A percentile compares a stretch with the other conserved stretches of the same genome.
Conservation (phyloP, 2,797 vertebrate species). For the Forpus xanthops region DNA sequence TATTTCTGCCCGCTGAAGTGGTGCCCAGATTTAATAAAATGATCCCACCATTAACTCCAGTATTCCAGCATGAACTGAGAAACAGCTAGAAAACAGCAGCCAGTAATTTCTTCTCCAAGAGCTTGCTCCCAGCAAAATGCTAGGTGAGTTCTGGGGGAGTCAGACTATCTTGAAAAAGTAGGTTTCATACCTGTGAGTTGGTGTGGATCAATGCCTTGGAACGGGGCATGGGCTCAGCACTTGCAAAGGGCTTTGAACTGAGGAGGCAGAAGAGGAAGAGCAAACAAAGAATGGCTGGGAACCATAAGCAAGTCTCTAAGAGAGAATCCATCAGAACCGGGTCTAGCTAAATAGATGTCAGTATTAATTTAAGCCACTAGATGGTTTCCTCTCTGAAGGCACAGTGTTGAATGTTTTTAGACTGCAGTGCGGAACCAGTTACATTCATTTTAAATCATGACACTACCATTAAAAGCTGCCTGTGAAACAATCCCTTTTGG, state of each 20-base stretch:
- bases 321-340: not conserved
- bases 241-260: not conserved
- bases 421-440: not conserved
- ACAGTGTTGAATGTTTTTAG: not conserved
- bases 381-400: not conserved
- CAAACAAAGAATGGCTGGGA: fast-evolving
- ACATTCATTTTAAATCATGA: not conserved
- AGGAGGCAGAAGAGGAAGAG: not conserved
- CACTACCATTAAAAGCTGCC: fast-evolving
- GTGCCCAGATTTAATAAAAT: not conserved
- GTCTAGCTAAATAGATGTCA: not conserved
- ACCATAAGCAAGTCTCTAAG: not conserved
- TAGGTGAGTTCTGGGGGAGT: not conserved
- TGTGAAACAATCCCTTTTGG: not conserved
- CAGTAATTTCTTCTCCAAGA: not conserved
- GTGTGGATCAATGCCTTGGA: too few relatives aligned
- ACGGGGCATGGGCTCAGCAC: fast-evolving
- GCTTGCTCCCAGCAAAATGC: not conserved
- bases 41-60: not conserved
- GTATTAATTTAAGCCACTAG: not conserved
- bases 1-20: not conserved
- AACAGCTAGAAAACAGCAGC: not conserved
- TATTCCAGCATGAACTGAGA: not conserved
- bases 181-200: fast-evolving
- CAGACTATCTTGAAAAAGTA: not conserved